Base-by-base conservation (phyloP, 2,797 vertebrate genomes). In the Bufotes viridis region DNA sequence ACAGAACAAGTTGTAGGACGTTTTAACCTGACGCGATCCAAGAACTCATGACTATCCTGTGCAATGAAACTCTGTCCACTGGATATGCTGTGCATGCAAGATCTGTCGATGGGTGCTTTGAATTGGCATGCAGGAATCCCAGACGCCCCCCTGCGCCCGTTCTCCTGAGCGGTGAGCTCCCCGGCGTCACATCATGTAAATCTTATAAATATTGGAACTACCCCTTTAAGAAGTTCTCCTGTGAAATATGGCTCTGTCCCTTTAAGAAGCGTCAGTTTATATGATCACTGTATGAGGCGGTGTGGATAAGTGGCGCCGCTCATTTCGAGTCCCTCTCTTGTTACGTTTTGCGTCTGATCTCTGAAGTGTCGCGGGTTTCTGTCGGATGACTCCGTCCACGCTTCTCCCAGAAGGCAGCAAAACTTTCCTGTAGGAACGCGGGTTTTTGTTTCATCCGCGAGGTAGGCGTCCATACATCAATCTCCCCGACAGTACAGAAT, bases 401-500 rank as follows among this genome's bases (percentile, higher is more conserved):
- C 55, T 34, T 17, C 24, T 49, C 29, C 22, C 65, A 7, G 11
- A 57, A 3, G 42, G 49, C 15, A 3, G 61, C 5, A 0, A 57
- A 69, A 51, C 70, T 83, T 26, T 55, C 5, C 24, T n/a, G 65
- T 70, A 69, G 61, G 29, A 60, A 63, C 76, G 18, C 63, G 10
- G 13, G 11, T 78, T 65, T 72, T 80, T 88, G 57, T 81, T 34
- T 88, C 15, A 8, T n/a, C 17, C 10, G 2, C n/a, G 58, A 55
- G 72, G 87, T 88, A 26, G 87, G 87, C 87, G 87, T 88, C 83
- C 20, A 18, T 24, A 10, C 82, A 57, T 88, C 82, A 88, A 34
- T 88, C 87, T 74, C 6, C 6, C 63, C 70, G 57, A 29, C 67
- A 57, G 82, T 18, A 24, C 55, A 85, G 55, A 78, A 78, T 34